Evolutionary conservation across 2,888 invertebrate species (phyloP).

Genomic region (Machimus atricapillus): DNA sequence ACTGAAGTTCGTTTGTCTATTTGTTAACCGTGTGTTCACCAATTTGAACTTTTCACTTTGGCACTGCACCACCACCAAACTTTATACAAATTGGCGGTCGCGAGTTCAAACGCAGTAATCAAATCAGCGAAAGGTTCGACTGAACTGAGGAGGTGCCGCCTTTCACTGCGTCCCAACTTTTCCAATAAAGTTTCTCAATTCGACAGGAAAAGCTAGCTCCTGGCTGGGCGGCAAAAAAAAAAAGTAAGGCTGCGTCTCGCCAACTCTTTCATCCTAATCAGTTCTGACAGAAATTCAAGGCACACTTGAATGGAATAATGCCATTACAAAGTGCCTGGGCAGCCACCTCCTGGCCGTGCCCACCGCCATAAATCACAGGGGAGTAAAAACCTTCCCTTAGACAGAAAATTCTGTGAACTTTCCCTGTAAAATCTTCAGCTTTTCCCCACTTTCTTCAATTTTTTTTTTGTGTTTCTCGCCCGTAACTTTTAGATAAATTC

Average conservation of each 20-base stretch:
- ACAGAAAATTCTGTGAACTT: constrained; percentile 24
- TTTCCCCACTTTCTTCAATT: not conserved
- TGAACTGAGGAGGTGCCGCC: not conserved
- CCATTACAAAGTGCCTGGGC: constrained; percentile 31
- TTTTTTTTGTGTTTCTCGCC: not conserved
- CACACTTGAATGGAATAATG: constrained; percentile 27
- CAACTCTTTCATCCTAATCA: constrained; percentile 35
- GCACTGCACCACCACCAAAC: not conserved
- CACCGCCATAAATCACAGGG: constrained; percentile 21
- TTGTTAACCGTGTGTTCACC: not conserved
- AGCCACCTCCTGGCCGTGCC: not conserved
- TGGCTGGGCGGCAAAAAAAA: not conserved
- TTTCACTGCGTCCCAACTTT: constrained; percentile 19
- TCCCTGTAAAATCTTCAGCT: constrained; percentile 17
- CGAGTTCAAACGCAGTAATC: not conserved
- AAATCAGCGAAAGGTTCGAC: not conserved
- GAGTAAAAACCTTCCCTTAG: constrained; percentile 13
- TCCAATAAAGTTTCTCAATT: constrained; percentile 33
- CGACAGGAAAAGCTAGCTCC: not conserved
- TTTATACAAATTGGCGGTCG: not conserved
- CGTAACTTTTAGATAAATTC: not conserved
- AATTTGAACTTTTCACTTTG: not conserved
- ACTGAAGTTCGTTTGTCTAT: not conserved
- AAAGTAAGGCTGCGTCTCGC: not conserved
- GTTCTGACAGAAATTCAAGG: constrained; percentile 27